Evolutionary conservation across 2,113 vertebrate genomes (phyloP), one percentile per base, ranked within the genome.

Genomic region (Urocolius indicus): DNA sequence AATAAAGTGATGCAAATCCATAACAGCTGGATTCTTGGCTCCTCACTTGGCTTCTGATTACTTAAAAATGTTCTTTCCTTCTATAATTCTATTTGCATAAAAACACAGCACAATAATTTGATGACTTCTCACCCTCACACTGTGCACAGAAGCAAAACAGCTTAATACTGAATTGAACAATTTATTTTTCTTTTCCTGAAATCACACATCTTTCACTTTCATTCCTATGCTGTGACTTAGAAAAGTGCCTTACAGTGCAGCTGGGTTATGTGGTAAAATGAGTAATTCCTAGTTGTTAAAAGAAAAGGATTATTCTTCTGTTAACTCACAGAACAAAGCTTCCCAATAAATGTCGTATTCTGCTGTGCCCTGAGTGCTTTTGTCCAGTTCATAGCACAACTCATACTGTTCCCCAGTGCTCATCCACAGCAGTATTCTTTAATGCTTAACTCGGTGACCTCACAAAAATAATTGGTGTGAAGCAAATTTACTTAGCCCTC

Each of bases 391-490:
- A 29, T 52, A 78, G 96, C 91, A 68, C 91, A 91, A 85, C 92
- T 78, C 96, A 41, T 71, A 84, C 95, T 85, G 93, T 34, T 88
- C 84, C 93, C 88, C 27, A 80, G 84, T 23, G 43, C 84, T 41
- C 58, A 52, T 90, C 90, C n/a, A 34, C 73, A 63, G 91, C 83
- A 91, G 91, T 74, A 19, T 63, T 95, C 97, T 91, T 87, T 76
- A 96, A 94, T 96, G 97, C 97, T 96, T 95, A 92, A 95, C 96
- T 97, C 93, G 1, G 55, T 88, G 97, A 96, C 91, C 96, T 97
- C 97, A 95, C 97, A 95, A 92, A 97, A 97, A 97, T 97, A 91
- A 97, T 94, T 86, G 97, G 84, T 89, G 93, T 78, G 94, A 87
- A 91, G 96, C 94, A 96, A 97, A 97, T 97, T 96, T 94, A 65